Percentiles rank a stretch among this genome's conserved stretches.
phyloP scores from a whole-genome alignment of 2,113 vertebrate genomes.

The Micromys minutus region DNA sequence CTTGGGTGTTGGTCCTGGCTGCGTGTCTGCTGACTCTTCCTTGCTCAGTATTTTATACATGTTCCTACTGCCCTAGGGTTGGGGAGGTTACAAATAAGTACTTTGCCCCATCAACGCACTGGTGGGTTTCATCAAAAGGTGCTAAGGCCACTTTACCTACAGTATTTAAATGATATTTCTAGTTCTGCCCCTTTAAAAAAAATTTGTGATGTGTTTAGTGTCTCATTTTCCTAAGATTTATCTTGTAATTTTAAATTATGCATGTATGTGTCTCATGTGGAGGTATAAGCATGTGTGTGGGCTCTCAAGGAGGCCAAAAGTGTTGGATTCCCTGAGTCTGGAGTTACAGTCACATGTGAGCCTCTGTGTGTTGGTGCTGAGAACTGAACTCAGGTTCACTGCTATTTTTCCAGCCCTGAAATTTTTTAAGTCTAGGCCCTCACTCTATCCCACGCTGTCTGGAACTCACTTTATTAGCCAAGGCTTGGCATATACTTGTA shows the following conservation, averaged over 20 bases:
- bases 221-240: background rate
- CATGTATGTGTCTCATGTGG: background rate
- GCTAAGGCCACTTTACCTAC: rapidly evolving
- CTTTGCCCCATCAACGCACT: too few relatives aligned
- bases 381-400: background rate
- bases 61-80: background rate
- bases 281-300: background rate
- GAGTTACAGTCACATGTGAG: background rate
- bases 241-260: background rate
- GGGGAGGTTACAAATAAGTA: background rate
- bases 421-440: background rate
- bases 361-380: background rate
- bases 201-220: background rate
- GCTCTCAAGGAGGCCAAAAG: background rate
- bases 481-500: background rate
- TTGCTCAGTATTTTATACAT: background rate
- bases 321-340: background rate
- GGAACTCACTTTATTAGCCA: background rate
- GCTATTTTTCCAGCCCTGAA: background rate
- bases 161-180: background rate
- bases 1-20: background rate
- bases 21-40: background rate
- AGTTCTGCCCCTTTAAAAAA: background rate
- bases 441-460: background rate
- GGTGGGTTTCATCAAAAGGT: background rate